phyloP scores from a whole-genome alignment of 2,797 vertebrate species.

The Dicrostonyx torquatus region DNA sequence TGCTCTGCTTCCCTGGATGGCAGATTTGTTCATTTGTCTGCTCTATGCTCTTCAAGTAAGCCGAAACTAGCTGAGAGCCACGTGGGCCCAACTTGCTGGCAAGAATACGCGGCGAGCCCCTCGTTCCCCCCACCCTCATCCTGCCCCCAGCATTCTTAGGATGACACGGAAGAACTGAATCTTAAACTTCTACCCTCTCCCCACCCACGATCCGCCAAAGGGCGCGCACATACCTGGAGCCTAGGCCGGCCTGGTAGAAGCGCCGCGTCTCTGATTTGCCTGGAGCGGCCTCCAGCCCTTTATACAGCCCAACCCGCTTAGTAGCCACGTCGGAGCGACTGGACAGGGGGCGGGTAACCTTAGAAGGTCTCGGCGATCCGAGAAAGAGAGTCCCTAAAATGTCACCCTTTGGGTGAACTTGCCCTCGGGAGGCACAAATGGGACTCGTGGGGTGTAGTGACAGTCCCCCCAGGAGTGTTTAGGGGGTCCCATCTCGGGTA shows the following conservation, averaged over 20 bases:
- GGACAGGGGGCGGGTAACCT: neutral
- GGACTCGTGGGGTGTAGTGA: neutral
- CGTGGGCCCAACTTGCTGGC: neutral
- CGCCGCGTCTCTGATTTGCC: slow-evolving; percentile 81
- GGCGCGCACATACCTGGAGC: slow-evolving; percentile 79
- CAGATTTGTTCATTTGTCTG: neutral
- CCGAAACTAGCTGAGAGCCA: neutral
- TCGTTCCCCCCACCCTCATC: neutral
- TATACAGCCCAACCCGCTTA: neutral
- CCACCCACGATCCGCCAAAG: fast-evolving
- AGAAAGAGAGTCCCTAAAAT: neutral
- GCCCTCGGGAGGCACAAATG: neutral
- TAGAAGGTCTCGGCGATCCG: neutral
- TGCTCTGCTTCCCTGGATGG: neutral
- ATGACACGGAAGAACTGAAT: neutral
- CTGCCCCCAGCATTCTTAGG: neutral
- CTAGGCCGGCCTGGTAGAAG: neutral
- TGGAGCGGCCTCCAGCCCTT: slow-evolving; percentile 54
- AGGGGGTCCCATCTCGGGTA: neutral
- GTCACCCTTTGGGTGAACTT: neutral
- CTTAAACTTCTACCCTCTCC: neutral
- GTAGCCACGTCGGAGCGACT: slow-evolving; percentile 67
- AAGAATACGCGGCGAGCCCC: neutral
- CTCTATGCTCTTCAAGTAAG: neutral
- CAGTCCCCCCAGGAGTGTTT: neutral